Conservation (phyloP, 2,888 invertebrate genomes). For the Aphelenchoides bicaudatus region DNA sequence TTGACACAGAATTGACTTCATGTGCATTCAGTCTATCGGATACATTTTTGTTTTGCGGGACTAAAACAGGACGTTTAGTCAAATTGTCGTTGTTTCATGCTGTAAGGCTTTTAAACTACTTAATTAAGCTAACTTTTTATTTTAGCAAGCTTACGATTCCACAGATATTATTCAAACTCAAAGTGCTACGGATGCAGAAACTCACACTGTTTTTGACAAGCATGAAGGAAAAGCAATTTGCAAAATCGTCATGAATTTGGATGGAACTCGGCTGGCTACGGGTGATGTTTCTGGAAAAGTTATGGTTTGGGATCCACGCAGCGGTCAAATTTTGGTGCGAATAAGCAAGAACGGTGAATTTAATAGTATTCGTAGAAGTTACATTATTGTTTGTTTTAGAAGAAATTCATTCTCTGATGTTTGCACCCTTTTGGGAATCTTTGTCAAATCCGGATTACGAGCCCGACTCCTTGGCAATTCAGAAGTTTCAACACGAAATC, state of each 20-base stretch:
- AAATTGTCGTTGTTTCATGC: background rate
- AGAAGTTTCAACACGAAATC: too few species aligned
- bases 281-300: background rate
- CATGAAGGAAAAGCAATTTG: background rate
- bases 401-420: too few species aligned
- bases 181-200: background rate
- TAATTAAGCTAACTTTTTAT: too few species aligned
- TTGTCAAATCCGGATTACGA: too few species aligned
- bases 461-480: too few species aligned
- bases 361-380: too few species aligned
- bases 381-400: too few species aligned
- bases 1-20: background rate
- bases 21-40: background rate
- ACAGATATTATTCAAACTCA: background rate
- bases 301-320: background rate
- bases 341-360: too few species aligned
- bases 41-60: background rate
- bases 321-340: too few species aligned
- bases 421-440: too few species aligned
- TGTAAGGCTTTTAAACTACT: too few species aligned
- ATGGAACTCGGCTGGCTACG: constrained; percentile 1
- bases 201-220: constrained; percentile 4
- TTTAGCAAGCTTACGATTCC: background rate
- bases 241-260: background rate
- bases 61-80: background rate